phyloP scores from a whole-genome alignment of 2,113 vertebrate species.

The Cettia cetti region DNA sequence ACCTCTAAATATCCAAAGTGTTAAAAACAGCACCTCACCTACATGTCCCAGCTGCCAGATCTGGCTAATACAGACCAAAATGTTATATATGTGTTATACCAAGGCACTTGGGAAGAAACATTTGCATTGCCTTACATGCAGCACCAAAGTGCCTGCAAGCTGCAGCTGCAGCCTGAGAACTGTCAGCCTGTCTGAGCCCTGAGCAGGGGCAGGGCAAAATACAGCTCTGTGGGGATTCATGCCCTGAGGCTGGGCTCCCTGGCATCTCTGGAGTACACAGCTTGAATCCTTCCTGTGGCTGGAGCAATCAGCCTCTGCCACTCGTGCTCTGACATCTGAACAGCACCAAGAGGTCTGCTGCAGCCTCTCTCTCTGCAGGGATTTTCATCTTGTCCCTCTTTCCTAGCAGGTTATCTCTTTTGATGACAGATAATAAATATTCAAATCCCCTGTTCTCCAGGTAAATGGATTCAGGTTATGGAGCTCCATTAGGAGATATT shows the following conservation, averaged over 20 bases:
- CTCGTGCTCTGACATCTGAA: neutral
- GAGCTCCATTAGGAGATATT: neutral
- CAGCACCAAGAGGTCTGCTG: neutral
- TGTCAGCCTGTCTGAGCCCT: neutral
- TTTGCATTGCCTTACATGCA: accelerated
- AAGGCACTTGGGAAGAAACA: neutral
- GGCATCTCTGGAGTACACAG: neutral
- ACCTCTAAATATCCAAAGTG: neutral
- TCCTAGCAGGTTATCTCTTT: neutral
- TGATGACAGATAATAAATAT: neutral
- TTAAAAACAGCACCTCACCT: neutral
- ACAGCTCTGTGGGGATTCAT: neutral
- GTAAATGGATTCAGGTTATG: neutral
- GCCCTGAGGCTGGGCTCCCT: neutral
- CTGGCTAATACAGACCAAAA: neutral
- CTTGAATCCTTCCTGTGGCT: neutral
- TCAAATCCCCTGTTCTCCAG: neutral
- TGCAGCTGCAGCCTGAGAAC: neutral
- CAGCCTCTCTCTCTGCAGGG: neutral
- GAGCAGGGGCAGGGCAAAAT: neutral
- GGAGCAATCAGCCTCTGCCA: neutral
- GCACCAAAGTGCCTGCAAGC: neutral
- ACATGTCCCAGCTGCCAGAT: neutral
- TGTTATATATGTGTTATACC: neutral
- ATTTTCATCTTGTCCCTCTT: neutral